Conservation (phyloP, 2,797 vertebrate species). For the Peromyscus nudipes region DNA sequence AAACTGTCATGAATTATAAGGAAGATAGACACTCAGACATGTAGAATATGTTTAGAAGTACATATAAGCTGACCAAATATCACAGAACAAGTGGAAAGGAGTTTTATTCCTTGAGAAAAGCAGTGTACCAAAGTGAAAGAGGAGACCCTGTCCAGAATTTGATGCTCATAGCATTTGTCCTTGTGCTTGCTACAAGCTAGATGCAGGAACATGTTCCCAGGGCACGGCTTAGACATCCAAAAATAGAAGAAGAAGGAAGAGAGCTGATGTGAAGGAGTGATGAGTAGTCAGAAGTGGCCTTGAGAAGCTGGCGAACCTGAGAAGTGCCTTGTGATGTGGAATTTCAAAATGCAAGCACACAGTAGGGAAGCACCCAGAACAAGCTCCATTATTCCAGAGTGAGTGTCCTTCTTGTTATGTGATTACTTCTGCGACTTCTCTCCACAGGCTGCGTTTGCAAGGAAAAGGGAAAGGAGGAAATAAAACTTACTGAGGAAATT, state of each 20-base stretch:
- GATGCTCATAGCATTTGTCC: background rate
- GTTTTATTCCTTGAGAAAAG: conserved; percentile 24
- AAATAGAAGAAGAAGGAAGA: background rate
- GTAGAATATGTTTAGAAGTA: conserved; percentile 15
- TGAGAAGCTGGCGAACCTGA: background rate
- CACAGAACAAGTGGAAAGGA: background rate
- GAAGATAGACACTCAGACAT: background rate
- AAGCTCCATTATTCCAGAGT: background rate
- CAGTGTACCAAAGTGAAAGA: background rate
- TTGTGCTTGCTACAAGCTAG: background rate
- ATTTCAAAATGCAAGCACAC: background rate
- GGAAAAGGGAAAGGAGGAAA: conserved; percentile 19
- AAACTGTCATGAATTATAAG: conserved; percentile 15
- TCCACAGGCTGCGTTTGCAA: conserved; percentile 36
- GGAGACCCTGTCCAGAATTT: background rate
- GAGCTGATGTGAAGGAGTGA: background rate
- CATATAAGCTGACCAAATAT: background rate
- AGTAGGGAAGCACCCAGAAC: background rate
- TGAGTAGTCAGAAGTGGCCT: background rate
- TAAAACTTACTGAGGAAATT: conserved; percentile 29
- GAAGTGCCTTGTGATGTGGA: background rate
- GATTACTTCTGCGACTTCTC: conserved; percentile 45
- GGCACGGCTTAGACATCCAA: background rate
- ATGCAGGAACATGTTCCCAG: background rate
- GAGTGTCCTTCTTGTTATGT: background rate